These are phyloP conservation scores for Pangasius djambal DNA, from an alignment of 2,797 vertebrate species.

Conservation along the genomic window DNA sequence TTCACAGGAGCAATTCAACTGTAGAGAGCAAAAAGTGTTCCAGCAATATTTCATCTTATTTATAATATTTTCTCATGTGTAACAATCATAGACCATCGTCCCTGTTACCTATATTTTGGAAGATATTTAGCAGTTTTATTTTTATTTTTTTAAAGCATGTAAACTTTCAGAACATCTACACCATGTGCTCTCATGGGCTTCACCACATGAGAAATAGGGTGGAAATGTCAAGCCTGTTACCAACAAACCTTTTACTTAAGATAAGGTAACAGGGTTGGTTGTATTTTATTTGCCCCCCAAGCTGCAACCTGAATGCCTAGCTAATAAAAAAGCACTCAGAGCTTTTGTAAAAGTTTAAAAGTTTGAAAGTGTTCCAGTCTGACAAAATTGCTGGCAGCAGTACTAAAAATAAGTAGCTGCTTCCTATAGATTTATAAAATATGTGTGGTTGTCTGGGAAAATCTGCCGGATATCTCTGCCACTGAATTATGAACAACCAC, in stretches of 20 bases:
- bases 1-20: neutral
- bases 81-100: neutral
- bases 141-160: too few relatives aligned
- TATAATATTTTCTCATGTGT: neutral
- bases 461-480: neutral
- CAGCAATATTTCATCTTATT: neutral
- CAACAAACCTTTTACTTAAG: neutral
- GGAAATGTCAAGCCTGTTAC: neutral
- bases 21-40: neutral
- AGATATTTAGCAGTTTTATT: neutral
- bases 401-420: neutral
- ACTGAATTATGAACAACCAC: neutral
- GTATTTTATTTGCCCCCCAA: neutral
- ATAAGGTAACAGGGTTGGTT: neutral
- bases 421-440: constrained; percentile 9
- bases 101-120: neutral
- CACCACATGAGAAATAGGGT: neutral
- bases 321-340: neutral
- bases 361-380: neutral
- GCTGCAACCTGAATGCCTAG: neutral
- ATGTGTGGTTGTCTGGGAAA: neutral
- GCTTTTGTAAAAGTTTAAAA: neutral
- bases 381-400: neutral
- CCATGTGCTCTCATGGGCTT: neutral
- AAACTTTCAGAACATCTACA: neutral